Evolutionary conservation across 1,140 invertebrate species (phyloP).

Genomic region (Pantala flavescens): DNA sequence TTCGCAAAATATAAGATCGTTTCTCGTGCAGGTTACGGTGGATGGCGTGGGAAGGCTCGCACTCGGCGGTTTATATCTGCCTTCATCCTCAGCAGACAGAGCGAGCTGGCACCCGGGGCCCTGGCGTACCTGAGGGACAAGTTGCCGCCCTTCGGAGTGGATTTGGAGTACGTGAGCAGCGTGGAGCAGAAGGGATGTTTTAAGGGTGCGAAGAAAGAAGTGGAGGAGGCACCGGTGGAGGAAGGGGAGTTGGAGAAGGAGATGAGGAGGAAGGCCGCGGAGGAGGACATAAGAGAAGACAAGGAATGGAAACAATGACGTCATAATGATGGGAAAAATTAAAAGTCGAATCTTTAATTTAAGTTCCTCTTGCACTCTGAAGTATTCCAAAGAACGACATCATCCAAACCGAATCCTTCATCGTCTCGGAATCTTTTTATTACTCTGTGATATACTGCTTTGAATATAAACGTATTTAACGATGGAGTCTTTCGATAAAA

Average conservation of each 20-base stretch:
- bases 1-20: no score
- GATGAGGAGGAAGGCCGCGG: neutral
- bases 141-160: conserved; percentile 61
- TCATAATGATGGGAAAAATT: no score
- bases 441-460: no score
- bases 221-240: neutral
- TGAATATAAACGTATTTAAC: no score
- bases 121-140: conserved; percentile 48
- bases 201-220: neutral
- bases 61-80: conserved; percentile 68
- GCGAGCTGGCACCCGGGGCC: conserved; percentile 47
- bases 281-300: neutral
- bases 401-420: no score
- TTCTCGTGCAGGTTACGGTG: neutral
- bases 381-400: no score
- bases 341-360: no score
- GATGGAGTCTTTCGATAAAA: no score
- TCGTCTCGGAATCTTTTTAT: no score
- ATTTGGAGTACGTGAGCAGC: conserved; percentile 68
- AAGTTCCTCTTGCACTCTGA: no score
- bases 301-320: neutral
- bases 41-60: conserved; percentile 36
- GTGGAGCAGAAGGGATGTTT: conserved; percentile 62
- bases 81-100: conserved; percentile 62
- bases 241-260: neutral